Conservation (phyloP, 2,113 vertebrate species). For the Eulemur macaco region DNA sequence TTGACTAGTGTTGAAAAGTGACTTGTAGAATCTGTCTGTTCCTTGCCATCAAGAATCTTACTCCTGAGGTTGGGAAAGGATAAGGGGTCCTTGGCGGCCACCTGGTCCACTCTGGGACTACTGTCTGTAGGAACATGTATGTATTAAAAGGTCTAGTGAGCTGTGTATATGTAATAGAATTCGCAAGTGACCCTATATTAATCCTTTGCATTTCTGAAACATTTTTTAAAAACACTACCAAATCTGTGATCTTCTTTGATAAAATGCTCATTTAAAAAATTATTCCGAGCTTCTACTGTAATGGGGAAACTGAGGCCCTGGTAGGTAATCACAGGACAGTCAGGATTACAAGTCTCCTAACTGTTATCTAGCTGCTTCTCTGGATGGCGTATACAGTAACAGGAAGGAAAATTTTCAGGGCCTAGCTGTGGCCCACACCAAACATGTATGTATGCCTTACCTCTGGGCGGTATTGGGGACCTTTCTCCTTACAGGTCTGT, state of each 20-base stretch:
- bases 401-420: background rate
- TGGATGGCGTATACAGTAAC: background rate
- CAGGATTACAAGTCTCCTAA: background rate
- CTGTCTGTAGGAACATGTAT: rapidly evolving
- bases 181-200: background rate
- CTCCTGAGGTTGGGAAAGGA: background rate
- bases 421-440: background rate
- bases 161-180: background rate
- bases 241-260: background rate
- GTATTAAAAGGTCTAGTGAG: background rate
- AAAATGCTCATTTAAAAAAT: background rate
- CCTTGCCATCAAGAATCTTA: background rate
- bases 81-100: background rate
- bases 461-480: background rate
- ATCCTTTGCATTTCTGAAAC: background rate
- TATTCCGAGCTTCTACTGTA: background rate
- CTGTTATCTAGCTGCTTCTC: too few species aligned
- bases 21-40: background rate
- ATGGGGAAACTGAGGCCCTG: background rate
- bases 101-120: background rate
- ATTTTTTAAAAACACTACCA: background rate
- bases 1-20: background rate
- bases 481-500: rapidly evolving
- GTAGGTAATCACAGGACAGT: background rate
- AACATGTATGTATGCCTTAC: too few species aligned